Evolutionary conservation across 1,140 invertebrate genomes (phyloP).

Genomic region (Mya arenaria): DNA sequence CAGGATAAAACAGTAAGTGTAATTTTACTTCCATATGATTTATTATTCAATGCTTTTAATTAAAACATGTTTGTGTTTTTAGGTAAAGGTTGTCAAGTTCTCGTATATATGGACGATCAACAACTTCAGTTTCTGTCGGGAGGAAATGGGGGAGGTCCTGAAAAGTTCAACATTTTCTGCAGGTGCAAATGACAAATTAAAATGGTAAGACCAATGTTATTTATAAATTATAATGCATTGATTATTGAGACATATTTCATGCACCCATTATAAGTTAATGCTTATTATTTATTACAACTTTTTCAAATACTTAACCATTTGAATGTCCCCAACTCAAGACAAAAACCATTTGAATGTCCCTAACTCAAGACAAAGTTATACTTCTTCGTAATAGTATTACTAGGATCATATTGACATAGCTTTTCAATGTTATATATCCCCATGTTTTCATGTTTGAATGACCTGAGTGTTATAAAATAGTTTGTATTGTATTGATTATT

Average conservation of each 20-base stretch:
- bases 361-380: too few species aligned
- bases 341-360: too few species aligned
- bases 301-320: too few species aligned
- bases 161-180: slow-evolving; percentile 99
- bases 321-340: too few species aligned
- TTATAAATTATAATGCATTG: neutral
- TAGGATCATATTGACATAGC: too few species aligned
- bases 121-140: slow-evolving; percentile 97
- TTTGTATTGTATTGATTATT: too few species aligned
- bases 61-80: slow-evolving; percentile 69
- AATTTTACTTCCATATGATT: neutral
- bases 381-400: too few species aligned
- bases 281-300: too few species aligned
- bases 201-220: slow-evolving; percentile 89
- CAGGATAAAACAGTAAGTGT: too few species aligned
- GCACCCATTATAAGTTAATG: neutral
- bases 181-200: slow-evolving; percentile 99
- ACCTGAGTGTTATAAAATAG: too few species aligned
- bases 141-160: slow-evolving; percentile 99
- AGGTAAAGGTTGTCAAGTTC: slow-evolving; percentile 99
- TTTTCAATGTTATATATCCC: too few species aligned
- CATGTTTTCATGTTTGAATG: too few species aligned
- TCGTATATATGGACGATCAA: slow-evolving; percentile 99
- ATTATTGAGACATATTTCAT: neutral
- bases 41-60: neutral